phyloP scores from a whole-genome alignment of 2,113 vertebrate genomes.

The Ctenodactylus gundi region DNA sequence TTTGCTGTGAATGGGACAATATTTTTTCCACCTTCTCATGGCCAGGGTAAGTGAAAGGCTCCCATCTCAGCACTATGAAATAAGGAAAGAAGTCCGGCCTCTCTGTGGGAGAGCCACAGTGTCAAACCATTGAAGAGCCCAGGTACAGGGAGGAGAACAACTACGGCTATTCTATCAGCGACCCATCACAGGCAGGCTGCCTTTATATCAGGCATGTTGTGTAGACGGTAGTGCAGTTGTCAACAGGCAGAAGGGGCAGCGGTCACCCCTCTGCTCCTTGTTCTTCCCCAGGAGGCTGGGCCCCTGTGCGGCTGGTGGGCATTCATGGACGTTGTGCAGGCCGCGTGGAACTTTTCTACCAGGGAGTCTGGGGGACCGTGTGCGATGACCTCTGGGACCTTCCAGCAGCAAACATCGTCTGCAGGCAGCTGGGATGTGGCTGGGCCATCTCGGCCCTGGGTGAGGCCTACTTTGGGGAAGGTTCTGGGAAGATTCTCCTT shows the following conservation, averaged over 20 bases:
- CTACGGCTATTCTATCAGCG: not conserved
- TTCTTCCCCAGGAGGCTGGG: constrained; percentile 41
- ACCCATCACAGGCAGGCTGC: not conserved
- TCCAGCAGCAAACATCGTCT: constrained; percentile 58
- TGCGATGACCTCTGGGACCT: constrained; percentile 78
- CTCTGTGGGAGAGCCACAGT: not conserved
- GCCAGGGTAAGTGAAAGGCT: not conserved
- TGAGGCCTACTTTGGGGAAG: constrained; percentile 70
- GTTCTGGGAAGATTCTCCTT: constrained; percentile 62
- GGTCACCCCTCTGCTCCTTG: not conserved
- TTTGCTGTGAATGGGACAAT: not conserved
- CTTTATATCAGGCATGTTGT: not conserved
- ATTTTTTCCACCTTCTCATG: not conserved
- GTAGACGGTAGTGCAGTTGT: not conserved
- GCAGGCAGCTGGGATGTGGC: constrained; percentile 76
- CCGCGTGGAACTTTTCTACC: constrained; percentile 58
- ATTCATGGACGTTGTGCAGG: not conserved
- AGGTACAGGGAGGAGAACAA: too few relatives aligned
- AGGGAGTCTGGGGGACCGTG: constrained; percentile 62
- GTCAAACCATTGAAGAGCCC: not conserved
- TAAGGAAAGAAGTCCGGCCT: not conserved
- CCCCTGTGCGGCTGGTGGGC: constrained; percentile 25
- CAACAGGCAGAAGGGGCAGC: not conserved
- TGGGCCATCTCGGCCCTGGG: constrained; percentile 16
- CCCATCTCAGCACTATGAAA: not conserved